These are phyloP conservation scores for Brienomyrus longianalis DNA, from an alignment of 2,113 vertebrate genomes.

Conservation along the genomic window DNA sequence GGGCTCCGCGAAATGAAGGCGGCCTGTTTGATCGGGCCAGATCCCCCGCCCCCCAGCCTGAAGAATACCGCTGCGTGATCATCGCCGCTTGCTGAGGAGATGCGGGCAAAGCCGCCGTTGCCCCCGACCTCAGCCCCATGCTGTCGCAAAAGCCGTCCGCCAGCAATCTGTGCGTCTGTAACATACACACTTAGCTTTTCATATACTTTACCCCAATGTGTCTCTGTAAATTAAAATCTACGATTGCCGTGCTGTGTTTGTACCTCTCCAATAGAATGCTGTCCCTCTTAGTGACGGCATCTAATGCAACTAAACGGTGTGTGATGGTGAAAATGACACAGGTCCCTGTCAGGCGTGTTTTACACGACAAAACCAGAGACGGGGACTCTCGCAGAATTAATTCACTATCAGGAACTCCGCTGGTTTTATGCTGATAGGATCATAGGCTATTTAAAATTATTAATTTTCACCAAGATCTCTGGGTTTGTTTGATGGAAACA, in stretches of 20 bases:
- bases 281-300: neutral
- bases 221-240: neutral
- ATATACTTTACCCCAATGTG: neutral
- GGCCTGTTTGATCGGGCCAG: conserved; percentile 24
- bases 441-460: neutral
- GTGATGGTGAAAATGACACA: neutral
- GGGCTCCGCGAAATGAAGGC: neutral
- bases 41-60: conserved; percentile 41
- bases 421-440: neutral
- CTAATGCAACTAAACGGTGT: neutral
- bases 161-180: neutral
- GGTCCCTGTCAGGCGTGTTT: neutral
- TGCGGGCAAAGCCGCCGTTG: neutral
- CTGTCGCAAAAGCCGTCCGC: neutral
- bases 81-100: conserved; percentile 31
- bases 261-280: neutral
- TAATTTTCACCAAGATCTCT: neutral
- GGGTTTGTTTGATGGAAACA: neutral
- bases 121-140: neutral
- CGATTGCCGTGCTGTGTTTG: neutral
- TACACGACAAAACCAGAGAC: neutral
- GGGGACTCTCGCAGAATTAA: neutral
- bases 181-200: neutral
- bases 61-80: neutral
- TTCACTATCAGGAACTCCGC: neutral